Evolutionary conservation across 2,113 vertebrate species (phyloP).

Genomic region (Oreochromis tanganicae): DNA sequence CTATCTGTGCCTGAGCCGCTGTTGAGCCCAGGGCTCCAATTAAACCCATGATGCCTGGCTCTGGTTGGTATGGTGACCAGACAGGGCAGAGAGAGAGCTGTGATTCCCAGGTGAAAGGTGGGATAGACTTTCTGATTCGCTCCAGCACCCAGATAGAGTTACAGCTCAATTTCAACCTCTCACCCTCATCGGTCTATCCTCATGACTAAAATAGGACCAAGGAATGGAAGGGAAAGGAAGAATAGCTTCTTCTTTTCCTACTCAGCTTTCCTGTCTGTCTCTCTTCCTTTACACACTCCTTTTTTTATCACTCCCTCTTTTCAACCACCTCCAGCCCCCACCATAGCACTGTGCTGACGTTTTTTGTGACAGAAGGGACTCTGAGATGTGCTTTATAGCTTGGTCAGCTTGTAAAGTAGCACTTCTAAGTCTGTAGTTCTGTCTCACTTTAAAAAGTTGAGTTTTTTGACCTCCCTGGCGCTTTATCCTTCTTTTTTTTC

Average conservation of each 20-base stretch:
- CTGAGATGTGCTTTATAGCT: conserved; percentile 49
- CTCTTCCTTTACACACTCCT: conserved; percentile 10
- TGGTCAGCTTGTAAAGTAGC: conserved; percentile 50
- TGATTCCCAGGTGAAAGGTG: conserved; percentile 80
- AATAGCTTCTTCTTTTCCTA: conserved; percentile 36
- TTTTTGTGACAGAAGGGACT: conserved; percentile 45
- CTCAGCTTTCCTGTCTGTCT: conserved; percentile 22
- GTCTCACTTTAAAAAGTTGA: conserved; percentile 47
- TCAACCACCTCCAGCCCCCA: background rate
- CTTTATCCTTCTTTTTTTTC: conserved; percentile 33
- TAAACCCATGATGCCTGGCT: conserved; percentile 68
- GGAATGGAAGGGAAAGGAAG: conserved; percentile 36
- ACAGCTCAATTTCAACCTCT: conserved; percentile 71
- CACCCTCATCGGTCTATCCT: conserved; percentile 50
- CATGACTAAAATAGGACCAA: conserved; percentile 57
- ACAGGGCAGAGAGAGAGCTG: conserved; percentile 60
- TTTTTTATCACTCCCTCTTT: conserved; percentile 23
- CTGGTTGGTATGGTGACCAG: conserved; percentile 69
- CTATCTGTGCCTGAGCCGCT: conserved; percentile 44
- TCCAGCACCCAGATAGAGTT: conserved; percentile 74
- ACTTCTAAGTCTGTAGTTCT: conserved; percentile 33
- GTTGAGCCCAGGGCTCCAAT: conserved; percentile 70
- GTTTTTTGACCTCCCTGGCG: conserved; percentile 43
- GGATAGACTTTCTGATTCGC: conserved; percentile 77
- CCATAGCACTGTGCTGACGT: background rate